Base-by-base conservation (phyloP, 2,113 vertebrate genomes). In the Labeo catla region DNA sequence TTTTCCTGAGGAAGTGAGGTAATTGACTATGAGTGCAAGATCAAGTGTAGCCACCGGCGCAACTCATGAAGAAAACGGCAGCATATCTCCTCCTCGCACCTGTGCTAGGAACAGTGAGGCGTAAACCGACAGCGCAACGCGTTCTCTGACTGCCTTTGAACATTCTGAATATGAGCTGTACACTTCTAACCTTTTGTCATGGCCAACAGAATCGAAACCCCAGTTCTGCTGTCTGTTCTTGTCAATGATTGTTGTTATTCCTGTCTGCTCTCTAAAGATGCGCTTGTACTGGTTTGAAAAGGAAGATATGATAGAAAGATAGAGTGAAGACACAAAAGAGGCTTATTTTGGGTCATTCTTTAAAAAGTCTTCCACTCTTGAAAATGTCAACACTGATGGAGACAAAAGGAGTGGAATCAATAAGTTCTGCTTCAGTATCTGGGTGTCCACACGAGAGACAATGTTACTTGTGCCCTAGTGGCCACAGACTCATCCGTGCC, bases 21-120 rank as follows among this genome's bases (percentile, higher is more conserved):
- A 91, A 91, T 90, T 91, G 90, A 86, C 83, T 91, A 85, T 83
- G 73, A 89, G 88, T 89, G 84, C 73, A 74, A 76, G 86, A 90
- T 87, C 89, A 84, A 89, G 81, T 89, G 85, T 87, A 87, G 87
- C 88, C 84, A 87, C 78, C 66, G 86, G 86, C 86, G 78, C 61
- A 54, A 70, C 77, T 86, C 68, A 83, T 77, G 50, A 83, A 78
- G 70, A 73, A 84, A 85, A 84, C 66, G 57, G 70, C 82, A 34
- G 36, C 68, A 78, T 88, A 80, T 66, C 63, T 84, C 65, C 49
- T 73, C 59, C 76, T 39, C 45, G 47, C 83, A 83, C 78, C 76
- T 77, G 80, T 79, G 65, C 80, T 79, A 15, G 50, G 81, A 87
- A 81, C 83, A 81, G 70, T 66, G 59, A 54, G 21, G 34, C 57